Conservation (phyloP, 2,113 vertebrate species). For the Aldabrachelys gigantea region DNA sequence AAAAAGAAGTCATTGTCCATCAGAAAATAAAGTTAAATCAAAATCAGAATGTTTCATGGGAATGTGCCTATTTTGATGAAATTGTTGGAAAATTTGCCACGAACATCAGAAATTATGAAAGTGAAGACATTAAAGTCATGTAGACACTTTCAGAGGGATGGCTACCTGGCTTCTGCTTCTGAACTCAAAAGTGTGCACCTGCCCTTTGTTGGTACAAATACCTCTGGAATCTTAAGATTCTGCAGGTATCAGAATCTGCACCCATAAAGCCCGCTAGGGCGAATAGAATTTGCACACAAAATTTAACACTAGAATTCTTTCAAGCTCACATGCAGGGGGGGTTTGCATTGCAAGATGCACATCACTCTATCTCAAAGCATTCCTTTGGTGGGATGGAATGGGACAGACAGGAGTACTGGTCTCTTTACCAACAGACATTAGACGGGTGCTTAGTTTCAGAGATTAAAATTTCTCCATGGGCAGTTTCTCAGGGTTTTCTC, state of each 20-base stretch:
- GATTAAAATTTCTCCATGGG: neutral
- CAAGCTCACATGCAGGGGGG: neutral
- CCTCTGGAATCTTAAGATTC: neutral
- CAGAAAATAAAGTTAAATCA: slow-evolving; percentile 33
- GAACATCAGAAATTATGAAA: neutral
- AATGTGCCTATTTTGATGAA: neutral
- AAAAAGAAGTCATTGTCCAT: neutral
- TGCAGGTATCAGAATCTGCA: neutral
- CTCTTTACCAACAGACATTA: neutral
- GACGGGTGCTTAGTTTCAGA: neutral
- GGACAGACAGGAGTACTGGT: neutral
- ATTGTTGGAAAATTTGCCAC: slow-evolving; percentile 26
- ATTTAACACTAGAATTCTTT: neutral
- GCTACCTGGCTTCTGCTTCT: neutral
- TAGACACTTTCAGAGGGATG: neutral
- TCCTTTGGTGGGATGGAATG: neutral
- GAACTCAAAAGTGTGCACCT: neutral
- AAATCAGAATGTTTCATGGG: slow-evolving; percentile 28
- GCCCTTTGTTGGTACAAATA: neutral
- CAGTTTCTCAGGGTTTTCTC: neutral
- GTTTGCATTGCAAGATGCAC: neutral
- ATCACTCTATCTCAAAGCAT: neutral
- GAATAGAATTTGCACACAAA: neutral
- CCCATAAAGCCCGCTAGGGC: neutral
- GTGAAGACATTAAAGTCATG: neutral